Base-by-base conservation (phyloP, 2,888 invertebrate genomes). In the Prosopocoilus inquinatus region DNA sequence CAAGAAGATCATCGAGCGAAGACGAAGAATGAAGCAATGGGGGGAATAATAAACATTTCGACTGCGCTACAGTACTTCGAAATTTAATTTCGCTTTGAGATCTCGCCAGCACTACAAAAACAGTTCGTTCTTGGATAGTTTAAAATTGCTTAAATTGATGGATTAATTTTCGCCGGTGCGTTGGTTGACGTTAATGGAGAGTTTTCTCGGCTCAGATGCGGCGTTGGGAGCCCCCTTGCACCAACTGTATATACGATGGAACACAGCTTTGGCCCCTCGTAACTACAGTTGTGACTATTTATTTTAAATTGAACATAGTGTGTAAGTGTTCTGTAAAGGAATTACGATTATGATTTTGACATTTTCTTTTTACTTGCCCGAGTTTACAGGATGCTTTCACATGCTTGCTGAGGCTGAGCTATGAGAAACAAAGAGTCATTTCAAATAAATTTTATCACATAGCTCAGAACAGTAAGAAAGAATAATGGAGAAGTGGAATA, bases 51-150 rank as follows among this genome's bases (percentile, higher is more conserved):
- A 47, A 46, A 16, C 28, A 9, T 64, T 60, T 76, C 64, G 76
- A 73, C 72, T 72, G 76, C 63, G 77, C 78, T 78, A 77, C 78
- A 78, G 75, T 76, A 76, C 69, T 68, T 64, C 69, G 64, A 76
- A 77, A 76, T 74, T 72, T 63, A 49, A 1, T 47, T 48, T 3
- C 20, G 20, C 20, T 28, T 28, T 28, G 20, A 28, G 20, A 28
- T 28, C 20, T 28, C 20, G 20, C 20, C 7, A 7, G 3, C 20
- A 28, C 20, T 28, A 28, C 16, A 15, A 41, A 41, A 16, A 7
- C 5, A 38, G 5, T 38, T 38, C 13, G 11, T 38, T 41, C 12
- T 15, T 41, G 16, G 15, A 11, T 9, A 13, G 15, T 4, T 5
- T 41, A 41, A 41, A 41, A 2, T 41, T 11, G n/a, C 8, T 41